Conservation (phyloP, 2,113 vertebrate genomes). For the Cochlearius cochlearius region DNA sequence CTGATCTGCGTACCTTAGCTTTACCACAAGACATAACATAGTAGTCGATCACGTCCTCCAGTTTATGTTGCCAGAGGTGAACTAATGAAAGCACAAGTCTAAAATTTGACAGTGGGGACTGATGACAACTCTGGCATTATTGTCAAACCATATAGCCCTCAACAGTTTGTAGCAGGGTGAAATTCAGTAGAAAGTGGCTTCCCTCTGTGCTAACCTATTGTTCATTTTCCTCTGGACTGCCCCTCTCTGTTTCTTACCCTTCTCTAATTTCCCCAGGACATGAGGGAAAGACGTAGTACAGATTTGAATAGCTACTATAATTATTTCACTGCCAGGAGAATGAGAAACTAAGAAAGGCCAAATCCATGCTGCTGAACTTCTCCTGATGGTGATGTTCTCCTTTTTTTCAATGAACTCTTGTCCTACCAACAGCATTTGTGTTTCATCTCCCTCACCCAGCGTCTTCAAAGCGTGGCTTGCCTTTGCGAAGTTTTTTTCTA, state of each 20-base stretch:
- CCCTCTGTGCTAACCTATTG: neutral
- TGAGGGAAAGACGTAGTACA: neutral
- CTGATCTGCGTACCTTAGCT: neutral
- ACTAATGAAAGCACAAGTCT: neutral
- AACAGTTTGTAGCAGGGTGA: neutral
- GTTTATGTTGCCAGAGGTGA: neutral
- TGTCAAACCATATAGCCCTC: neutral
- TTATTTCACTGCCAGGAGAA: neutral
- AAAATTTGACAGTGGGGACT: neutral
- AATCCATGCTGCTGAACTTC: neutral
- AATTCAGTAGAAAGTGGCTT: neutral
- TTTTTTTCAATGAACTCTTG: neutral
- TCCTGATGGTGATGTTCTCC: neutral
- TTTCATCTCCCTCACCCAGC: neutral
- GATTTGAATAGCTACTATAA: neutral
- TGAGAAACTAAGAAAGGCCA: neutral
- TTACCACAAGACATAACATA: neutral
- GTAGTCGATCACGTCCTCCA: neutral
- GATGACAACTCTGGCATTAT: neutral
- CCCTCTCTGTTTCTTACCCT: neutral
- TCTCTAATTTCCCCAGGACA: neutral
- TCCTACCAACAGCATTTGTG: neutral
- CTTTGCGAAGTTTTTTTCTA: neutral
- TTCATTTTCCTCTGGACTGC: neutral
- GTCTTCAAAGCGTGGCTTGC: neutral